Conservation (phyloP, 2,113 vertebrate species). For the Chionis minor region DNA sequence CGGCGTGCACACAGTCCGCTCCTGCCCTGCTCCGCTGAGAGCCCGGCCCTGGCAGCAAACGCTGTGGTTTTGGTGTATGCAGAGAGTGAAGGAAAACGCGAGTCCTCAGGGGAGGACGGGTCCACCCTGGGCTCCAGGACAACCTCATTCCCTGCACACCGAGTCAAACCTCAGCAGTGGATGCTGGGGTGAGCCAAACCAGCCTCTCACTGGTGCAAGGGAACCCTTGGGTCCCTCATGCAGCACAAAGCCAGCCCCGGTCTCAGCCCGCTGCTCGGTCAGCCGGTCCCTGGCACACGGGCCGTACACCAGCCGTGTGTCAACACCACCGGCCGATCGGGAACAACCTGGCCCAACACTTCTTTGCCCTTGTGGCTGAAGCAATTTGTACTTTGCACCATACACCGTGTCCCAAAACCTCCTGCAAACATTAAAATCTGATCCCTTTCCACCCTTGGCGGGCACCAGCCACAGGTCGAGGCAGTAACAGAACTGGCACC, state of each 20-base stretch:
- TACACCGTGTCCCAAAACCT: not conserved
- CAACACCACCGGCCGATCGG: not conserved
- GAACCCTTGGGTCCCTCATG: accelerated
- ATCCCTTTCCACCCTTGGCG: not conserved
- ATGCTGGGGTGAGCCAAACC: not conserved
- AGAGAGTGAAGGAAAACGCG: accelerated
- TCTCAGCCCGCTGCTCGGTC: not conserved
- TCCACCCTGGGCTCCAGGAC: not conserved
- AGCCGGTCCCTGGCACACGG: accelerated
- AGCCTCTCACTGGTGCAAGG: accelerated
- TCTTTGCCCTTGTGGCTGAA: not conserved
- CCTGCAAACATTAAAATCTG: not conserved
- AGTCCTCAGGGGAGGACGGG: not conserved
- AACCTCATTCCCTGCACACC: accelerated
- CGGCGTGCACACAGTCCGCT: accelerated
- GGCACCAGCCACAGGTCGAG: accelerated
- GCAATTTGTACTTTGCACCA: not conserved
- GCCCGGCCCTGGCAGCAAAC: not conserved
- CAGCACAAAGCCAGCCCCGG: not conserved
- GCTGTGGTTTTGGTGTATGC: accelerated
- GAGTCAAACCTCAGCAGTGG: not conserved
- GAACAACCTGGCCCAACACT: not conserved
- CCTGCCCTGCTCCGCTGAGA: not conserved
- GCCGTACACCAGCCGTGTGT: accelerated
- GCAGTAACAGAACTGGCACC: accelerated